Percentiles rank a stretch among this genome's conserved stretches.
Evolutionary conservation across 2,113 vertebrate species (phyloP).

Genomic region (Pachypanchax playfairii): DNA sequence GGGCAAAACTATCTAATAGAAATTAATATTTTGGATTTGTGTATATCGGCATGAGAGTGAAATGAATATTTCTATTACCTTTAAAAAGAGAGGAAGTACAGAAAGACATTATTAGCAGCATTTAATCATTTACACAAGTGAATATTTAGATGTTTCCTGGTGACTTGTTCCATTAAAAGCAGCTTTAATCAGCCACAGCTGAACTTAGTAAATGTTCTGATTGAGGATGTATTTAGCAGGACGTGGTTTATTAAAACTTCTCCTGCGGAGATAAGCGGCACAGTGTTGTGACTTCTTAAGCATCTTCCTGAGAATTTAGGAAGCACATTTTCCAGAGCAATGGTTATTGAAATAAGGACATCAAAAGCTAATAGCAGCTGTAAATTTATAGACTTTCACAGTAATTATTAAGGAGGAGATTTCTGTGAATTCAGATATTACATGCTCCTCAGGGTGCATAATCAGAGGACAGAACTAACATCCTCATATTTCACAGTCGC

Average conservation of each 20-base stretch:
- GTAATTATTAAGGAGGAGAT: constrained; percentile 15
- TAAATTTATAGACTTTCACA: constrained; percentile 13
- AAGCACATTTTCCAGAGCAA: constrained; percentile 23
- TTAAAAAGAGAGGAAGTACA: background rate
- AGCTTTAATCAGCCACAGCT: constrained; percentile 14
- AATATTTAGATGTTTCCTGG: constrained; percentile 19
- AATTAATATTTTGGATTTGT: too few relatives aligned
- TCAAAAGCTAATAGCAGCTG: constrained; percentile 28
- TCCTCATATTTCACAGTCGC: background rate
- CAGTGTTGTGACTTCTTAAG: constrained; percentile 44
- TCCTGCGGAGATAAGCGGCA: constrained; percentile 55
- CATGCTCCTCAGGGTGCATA: background rate
- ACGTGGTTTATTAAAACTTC: constrained; percentile 53
- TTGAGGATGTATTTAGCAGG: constrained; percentile 36
- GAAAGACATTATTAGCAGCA: background rate
- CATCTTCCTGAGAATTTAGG: constrained; percentile 45
- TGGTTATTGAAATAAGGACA: constrained; percentile 39
- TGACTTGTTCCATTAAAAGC: constrained; percentile 30
- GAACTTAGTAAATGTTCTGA: constrained; percentile 29
- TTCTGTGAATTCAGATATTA: constrained; percentile 16
- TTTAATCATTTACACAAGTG: background rate
- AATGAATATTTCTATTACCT: too few relatives aligned
- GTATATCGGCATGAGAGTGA: too few relatives aligned
- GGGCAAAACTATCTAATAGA: too few relatives aligned
- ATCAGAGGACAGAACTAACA: background rate